phyloP scores from a whole-genome alignment of 2,113 vertebrate genomes.

The Leuciscus idus region DNA sequence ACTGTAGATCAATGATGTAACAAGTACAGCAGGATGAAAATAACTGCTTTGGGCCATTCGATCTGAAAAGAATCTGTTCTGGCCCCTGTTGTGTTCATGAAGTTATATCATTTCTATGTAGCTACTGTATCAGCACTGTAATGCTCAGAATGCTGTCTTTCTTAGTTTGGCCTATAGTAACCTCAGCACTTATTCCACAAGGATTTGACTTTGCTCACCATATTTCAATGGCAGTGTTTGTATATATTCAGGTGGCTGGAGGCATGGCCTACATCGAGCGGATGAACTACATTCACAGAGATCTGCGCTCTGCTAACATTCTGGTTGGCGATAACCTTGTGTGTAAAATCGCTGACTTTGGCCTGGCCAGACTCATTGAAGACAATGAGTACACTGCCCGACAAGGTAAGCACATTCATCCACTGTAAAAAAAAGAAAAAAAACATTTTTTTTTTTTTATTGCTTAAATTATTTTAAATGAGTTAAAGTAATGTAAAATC shows the following conservation, averaged over 20 bases:
- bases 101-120: not conserved
- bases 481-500: too few relatives aligned
- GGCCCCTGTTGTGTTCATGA: fast-evolving
- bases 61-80: not conserved
- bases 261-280: slow-evolving; percentile 98
- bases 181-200: not conserved
- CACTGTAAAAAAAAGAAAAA: too few relatives aligned
- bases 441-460: too few relatives aligned
- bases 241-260: slow-evolving; percentile 82
- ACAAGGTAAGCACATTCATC: slow-evolving; percentile 81
- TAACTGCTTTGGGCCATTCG: not conserved
- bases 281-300: slow-evolving; percentile 99
- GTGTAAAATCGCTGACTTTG: slow-evolving; percentile 98
- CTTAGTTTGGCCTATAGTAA: not conserved
- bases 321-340: slow-evolving; percentile 92
- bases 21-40: not conserved
- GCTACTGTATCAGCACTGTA: slow-evolving; percentile 1
- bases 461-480: too few relatives aligned
- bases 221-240: slow-evolving; percentile 27
- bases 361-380: slow-evolving; percentile 93
- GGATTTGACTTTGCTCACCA: not conserved
- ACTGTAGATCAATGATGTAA: slow-evolving; percentile 4
- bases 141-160: not conserved
- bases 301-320: slow-evolving; percentile 95
- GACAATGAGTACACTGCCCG: slow-evolving; percentile 98